Conservation (phyloP, 1,140 invertebrate species). For the Trichonephila inaurata region DNA sequence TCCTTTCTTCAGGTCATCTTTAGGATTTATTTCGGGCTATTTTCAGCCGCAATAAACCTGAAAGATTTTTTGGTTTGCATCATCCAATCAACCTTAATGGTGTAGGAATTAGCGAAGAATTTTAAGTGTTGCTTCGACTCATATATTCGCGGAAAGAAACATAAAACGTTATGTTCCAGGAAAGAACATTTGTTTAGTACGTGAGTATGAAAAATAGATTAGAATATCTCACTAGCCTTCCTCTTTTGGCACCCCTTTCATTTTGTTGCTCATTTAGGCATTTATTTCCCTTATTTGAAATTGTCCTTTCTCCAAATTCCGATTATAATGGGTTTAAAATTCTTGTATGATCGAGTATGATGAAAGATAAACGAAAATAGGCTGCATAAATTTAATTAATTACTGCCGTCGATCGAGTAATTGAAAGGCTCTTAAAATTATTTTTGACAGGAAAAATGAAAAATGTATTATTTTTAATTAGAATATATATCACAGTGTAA, state of each 20-base stretch:
- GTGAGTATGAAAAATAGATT: conserved; percentile 47
- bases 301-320: not conserved
- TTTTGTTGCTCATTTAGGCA: conserved; percentile 6
- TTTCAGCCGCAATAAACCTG: conserved; percentile 57
- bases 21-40: conserved; percentile 55
- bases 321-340: not conserved
- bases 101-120: conserved; percentile 58
- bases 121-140: conserved; percentile 22
- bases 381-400: too few species aligned
- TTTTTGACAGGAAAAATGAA: too few species aligned
- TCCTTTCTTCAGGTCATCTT: conserved; percentile 47
- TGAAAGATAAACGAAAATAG: not conserved
- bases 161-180: conserved; percentile 34
- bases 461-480: too few species aligned
- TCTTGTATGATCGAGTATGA: not conserved
- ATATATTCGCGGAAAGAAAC: conserved; percentile 25
- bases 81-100: conserved; percentile 60
- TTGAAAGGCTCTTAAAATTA: too few species aligned
- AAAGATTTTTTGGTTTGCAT: conserved; percentile 63
- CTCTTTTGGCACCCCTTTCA: conserved; percentile 20
- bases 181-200: conserved; percentile 44
- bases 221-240: not conserved
- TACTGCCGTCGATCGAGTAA: too few species aligned
- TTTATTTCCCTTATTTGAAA: not conserved
- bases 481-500: too few species aligned